phyloP scores from a whole-genome alignment of 2,888 invertebrate species.

The Arrhopalites spinosus region DNA sequence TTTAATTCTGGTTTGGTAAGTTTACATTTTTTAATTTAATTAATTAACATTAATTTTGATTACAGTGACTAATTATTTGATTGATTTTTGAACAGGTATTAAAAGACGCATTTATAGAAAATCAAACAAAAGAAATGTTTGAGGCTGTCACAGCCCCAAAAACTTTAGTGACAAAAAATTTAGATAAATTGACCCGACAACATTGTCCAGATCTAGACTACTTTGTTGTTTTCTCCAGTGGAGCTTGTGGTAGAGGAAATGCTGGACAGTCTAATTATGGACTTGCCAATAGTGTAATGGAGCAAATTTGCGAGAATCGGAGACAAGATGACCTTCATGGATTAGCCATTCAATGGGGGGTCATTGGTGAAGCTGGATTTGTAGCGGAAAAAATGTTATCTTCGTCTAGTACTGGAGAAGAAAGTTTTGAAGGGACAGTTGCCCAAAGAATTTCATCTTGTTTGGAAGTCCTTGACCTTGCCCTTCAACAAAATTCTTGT shows the following conservation, averaged over 20 bases:
- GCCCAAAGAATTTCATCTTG: conserved; percentile 86
- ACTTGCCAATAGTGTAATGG: conserved; percentile 87
- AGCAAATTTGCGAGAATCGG: conserved; percentile 80
- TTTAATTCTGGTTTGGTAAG: conserved; percentile 84
- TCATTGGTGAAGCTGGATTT: conserved; percentile 84
- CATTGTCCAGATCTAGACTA: conserved; percentile 66
- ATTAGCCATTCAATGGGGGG: conserved; percentile 86
- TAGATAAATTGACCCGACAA: conserved; percentile 65
- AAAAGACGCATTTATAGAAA: conserved; percentile 61
- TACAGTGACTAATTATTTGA: background rate
- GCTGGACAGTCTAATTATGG: conserved; percentile 91
- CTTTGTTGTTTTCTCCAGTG: conserved; percentile 91
- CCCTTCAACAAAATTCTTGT: conserved; percentile 70
- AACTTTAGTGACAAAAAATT: conserved; percentile 74
- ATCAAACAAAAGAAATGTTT: conserved; percentile 72
- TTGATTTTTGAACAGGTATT: conserved; percentile 58
- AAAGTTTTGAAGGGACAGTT: conserved; percentile 73
- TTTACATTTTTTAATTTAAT: too few species aligned
- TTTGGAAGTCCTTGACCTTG: conserved; percentile 68
- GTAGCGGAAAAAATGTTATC: conserved; percentile 69
- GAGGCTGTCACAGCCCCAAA: conserved; percentile 75
- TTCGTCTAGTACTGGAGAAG: conserved; percentile 61
- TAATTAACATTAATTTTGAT: too few species aligned
- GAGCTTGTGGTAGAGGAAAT: conserved; percentile 90
- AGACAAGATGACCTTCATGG: conserved; percentile 73